Conservation (phyloP, 2,113 vertebrate species). For the Tauraco erythrolophus region DNA sequence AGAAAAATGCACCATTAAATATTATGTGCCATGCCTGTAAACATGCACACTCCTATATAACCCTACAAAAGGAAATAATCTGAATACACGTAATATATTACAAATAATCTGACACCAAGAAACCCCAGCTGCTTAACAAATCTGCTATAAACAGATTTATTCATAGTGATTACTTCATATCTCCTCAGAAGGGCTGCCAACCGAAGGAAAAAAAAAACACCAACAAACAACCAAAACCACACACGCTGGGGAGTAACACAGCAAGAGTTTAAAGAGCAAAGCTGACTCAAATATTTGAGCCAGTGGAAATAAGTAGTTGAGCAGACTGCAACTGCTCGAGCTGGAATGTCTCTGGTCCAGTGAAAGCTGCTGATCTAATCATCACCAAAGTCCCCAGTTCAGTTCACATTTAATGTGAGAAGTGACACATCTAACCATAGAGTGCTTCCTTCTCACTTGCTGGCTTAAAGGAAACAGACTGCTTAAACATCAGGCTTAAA, state of each 20-base stretch:
- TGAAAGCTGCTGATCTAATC: neutral
- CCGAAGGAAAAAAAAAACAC: neutral
- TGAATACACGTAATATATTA: accelerated
- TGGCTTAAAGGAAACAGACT: neutral
- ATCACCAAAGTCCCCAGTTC: accelerated
- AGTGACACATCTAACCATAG: neutral
- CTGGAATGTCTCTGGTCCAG: neutral
- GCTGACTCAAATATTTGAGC: neutral
- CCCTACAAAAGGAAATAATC: neutral
- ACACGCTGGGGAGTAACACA: neutral
- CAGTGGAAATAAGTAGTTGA: neutral
- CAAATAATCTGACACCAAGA: neutral
- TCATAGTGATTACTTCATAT: neutral
- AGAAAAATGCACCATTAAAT: conserved; percentile 27
- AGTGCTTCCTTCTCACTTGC: neutral
- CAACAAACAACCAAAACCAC: no score
- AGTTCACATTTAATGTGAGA: neutral
- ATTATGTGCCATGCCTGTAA: neutral
- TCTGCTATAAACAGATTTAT: neutral
- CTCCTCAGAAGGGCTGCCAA: neutral
- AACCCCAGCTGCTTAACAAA: neutral
- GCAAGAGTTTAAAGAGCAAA: neutral
- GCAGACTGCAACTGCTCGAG: neutral
- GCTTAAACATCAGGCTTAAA: neutral
- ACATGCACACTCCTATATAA: neutral